Conservation (phyloP, 2,888 invertebrate species). For the Celastrina argiolus region DNA sequence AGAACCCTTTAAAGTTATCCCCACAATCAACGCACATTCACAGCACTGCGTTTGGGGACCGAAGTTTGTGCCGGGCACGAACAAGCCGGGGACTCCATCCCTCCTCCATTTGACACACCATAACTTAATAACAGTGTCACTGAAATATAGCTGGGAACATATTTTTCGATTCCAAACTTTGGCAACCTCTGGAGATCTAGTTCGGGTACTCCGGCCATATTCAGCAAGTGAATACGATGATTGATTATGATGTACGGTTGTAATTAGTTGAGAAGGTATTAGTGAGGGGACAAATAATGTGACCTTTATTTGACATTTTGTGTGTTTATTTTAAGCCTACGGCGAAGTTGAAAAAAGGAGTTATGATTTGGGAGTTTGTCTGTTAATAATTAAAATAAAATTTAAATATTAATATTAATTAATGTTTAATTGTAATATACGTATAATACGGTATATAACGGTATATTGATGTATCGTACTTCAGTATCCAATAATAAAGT, state of each 20-base stretch:
- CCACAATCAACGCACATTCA: slow-evolving; percentile 68
- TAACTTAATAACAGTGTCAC: slow-evolving; percentile 50
- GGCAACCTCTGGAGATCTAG: not conserved
- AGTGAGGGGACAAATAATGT: not conserved
- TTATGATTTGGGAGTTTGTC: too few species aligned
- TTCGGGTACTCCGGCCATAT: not conserved
- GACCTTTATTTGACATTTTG: not conserved
- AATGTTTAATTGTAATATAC: too few species aligned
- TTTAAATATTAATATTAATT: too few species aligned
- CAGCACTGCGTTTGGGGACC: slow-evolving; percentile 44
- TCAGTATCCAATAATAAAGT: too few species aligned
- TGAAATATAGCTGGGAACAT: slow-evolving; percentile 20
- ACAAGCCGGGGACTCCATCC: slow-evolving; percentile 49
- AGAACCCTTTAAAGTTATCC: slow-evolving; percentile 30
- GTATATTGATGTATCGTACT: too few species aligned
- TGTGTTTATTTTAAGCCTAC: not conserved
- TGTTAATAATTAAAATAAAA: too few species aligned
- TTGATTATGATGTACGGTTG: not conserved
- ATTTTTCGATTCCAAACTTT: slow-evolving; percentile 9
- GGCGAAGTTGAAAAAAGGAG: too few species aligned
- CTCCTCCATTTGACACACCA: slow-evolving; percentile 53
- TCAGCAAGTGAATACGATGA: not conserved
- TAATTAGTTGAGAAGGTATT: not conserved
- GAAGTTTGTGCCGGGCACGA: slow-evolving; percentile 42
- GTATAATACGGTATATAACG: too few species aligned